Evolutionary conservation across 2,113 vertebrate genomes (phyloP), one percentile per base, ranked within the genome.

Genomic region (Morone chrysops): DNA sequence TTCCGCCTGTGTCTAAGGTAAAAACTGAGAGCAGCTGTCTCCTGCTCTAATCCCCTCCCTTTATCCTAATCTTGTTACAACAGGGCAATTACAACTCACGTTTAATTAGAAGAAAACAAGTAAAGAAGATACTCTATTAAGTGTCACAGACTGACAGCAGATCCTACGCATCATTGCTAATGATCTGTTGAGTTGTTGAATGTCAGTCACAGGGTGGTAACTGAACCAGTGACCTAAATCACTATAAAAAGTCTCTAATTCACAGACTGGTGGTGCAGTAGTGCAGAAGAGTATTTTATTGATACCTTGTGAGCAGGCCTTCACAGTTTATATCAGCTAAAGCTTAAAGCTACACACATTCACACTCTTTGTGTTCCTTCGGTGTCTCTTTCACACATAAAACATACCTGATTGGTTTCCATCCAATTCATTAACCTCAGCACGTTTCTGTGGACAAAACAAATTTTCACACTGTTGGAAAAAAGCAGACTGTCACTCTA

Each of bases 61-160:
- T 89, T 82, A 85, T 80, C 88, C 82, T 95, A 95, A 96, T 95
- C 95, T 81, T 47, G 79, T 95, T 95, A 95, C 81, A n/a, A 38
- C 66, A 47, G 57, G 79, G 87, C 75, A 89, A 90, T 94, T 89
- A 93, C 86, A 86, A 72, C 81, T 86, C 71, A 69, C n/a, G 18
- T 66, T 75, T 87, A 91, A 90, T 90, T 85, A 80, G 25, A 73
- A 36, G 69, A 82, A 90, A 90, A 87, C 75, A 90, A 71, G 51
- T 62, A 53, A 82, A 78, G 75, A 84, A 79, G 70, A 73, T 17
- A 70, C 48, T 71, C 63, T 56, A 67, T 66, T 10, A 56, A 60
- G 54, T 40, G 25, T 67, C 22, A 76, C 36, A 50, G 31, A 22
- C 4, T n/a, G 18, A 70, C 70, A 47, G 41, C 18, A 40, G 50